phyloP scores from a whole-genome alignment of 1,140 invertebrate species.

The Orussus abietinus region DNA sequence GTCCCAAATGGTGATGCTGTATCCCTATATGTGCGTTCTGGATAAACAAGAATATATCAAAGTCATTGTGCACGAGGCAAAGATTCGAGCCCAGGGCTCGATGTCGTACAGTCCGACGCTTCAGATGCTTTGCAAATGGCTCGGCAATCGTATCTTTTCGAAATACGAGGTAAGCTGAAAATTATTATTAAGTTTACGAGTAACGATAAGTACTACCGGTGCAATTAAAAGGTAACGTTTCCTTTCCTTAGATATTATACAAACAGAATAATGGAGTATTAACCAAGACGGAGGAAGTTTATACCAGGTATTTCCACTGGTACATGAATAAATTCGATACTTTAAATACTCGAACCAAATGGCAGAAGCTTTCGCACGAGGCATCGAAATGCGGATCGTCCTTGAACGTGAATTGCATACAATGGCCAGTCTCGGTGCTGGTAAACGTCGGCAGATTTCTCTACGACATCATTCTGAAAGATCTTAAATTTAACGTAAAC shows the following conservation, averaged over 20 bases:
- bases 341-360: conserved; percentile 67
- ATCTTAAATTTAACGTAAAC: conserved; percentile 77
- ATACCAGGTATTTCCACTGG: conserved; percentile 68
- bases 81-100: conserved; percentile 67
- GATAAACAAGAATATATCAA: conserved; percentile 64
- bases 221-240: too few species aligned
- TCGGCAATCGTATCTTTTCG: conserved; percentile 65
- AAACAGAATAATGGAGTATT: conserved; percentile 64
- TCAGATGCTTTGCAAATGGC: conserved; percentile 59
- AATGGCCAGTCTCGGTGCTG: conserved; percentile 64
- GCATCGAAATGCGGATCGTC: conserved; percentile 57
- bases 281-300: conserved; percentile 65
- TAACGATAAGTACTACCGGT: conserved; percentile 23
- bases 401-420: conserved; percentile 54
- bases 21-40: conserved; percentile 72
- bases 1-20: conserved; percentile 60
- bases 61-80: conserved; percentile 63
- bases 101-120: conserved; percentile 75
- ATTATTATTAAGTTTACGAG: conserved; percentile 2
- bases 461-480: conserved; percentile 81
- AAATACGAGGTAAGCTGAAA: conserved; percentile 35
- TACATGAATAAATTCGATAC: conserved; percentile 54
- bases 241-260: conserved; percentile 62
- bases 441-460: conserved; percentile 74
- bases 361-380: conserved; percentile 64